phyloP scores from a whole-genome alignment of 30 jellyfish, hydroid and myxozoan genomes.

The Aurelia coerulea region DNA sequence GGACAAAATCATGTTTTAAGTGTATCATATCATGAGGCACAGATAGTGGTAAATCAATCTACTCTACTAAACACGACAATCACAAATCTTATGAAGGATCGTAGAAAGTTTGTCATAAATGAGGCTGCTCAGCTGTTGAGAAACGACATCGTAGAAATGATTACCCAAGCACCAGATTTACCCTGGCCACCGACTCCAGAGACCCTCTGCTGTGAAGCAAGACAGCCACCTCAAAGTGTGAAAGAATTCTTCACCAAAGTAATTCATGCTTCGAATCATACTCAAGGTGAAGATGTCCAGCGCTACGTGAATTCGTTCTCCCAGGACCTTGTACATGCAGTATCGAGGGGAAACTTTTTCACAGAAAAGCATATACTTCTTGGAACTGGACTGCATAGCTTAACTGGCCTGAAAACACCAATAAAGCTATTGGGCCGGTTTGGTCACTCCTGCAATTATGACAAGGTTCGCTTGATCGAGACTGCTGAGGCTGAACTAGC shows the following conservation, averaged over 20 bases:
- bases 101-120: not conserved
- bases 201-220: not conserved
- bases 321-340: too few species aligned
- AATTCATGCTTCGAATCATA: not conserved
- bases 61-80: not conserved
- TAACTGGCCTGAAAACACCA: too few species aligned
- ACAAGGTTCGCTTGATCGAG: too few species aligned
- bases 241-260: not conserved
- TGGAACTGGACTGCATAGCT: too few species aligned
- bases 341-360: too few species aligned
- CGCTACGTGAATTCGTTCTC: not conserved
- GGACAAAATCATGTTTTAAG: not conserved
- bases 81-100: not conserved
- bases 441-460: too few species aligned
- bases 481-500: too few species aligned
- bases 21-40: slow-evolving; percentile 13
- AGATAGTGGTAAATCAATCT: not conserved
- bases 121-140: not conserved
- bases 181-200: not conserved
- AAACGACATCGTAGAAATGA: not conserved
- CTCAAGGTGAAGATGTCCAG: not conserved
- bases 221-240: not conserved
- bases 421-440: too few species aligned
- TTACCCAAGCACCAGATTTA: not conserved
- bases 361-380: too few species aligned